Percentiles rank a stretch among this genome's conserved stretches.
These are phyloP conservation scores for Cosmopolites sordidus DNA, from an alignment of 2,888 invertebrate species.

Conservation along the genomic window DNA sequence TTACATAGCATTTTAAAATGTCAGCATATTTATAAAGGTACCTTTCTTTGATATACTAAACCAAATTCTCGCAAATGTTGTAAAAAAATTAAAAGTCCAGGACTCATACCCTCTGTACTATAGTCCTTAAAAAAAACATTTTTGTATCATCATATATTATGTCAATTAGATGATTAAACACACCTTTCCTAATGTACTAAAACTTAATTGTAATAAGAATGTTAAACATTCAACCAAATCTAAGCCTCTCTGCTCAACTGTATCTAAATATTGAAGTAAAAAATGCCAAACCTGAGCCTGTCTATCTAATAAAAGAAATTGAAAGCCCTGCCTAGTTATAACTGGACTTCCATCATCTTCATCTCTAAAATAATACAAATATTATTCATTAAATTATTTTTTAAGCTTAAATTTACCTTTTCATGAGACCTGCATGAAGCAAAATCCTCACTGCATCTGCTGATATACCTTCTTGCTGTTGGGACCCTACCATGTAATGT, in stretches of 20 bases:
- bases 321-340: conserved; percentile 94
- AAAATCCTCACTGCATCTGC: conserved; percentile 92
- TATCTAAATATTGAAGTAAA: conserved; percentile 91
- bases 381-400: not conserved
- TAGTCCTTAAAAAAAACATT: conserved; percentile 66
- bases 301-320: conserved; percentile 90
- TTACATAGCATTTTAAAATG: not conserved
- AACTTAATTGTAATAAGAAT: conserved; percentile 94
- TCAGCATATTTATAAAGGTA: conserved; percentile 40
- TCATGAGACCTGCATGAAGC: conserved; percentile 90
- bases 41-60: conserved; percentile 93
- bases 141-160: not conserved
- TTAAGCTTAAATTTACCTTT: conserved; percentile 51
- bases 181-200: conserved; percentile 88
- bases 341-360: conserved; percentile 77
- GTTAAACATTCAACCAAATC: conserved; percentile 89
- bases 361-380: conserved; percentile 57
- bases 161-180: conserved; percentile 6
- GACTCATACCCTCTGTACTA: conserved; percentile 90
- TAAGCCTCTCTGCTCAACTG: conserved; percentile 80
- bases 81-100: conserved; percentile 80
- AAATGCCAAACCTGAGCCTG: conserved; percentile 97
- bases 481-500: conserved; percentile 93
- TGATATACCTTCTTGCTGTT: conserved; percentile 86
- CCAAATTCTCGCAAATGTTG: conserved; percentile 97